Percentiles rank a stretch among this genome's conserved stretches.
phyloP scores from a whole-genome alignment of 92 coral and sea anemone genomes.

The Siderastrea radians region DNA sequence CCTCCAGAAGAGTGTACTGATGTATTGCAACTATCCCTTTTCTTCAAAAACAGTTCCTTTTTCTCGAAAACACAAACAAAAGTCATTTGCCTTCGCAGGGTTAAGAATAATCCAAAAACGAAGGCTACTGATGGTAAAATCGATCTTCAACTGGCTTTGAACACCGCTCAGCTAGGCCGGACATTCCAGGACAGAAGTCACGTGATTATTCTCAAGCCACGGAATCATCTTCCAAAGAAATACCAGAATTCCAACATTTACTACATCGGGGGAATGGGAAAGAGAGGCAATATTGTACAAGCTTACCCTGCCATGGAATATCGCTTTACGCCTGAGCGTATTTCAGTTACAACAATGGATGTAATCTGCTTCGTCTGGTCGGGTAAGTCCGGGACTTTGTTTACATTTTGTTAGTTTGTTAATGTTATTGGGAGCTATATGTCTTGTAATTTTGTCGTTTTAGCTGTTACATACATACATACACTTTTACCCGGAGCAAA shows the following conservation, averaged over 20 bases:
- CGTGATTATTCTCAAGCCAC: not conserved
- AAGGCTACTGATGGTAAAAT: slow-evolving; percentile 21
- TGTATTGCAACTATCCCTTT: too few species aligned
- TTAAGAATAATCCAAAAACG: too few species aligned
- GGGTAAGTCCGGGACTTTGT: slow-evolving; percentile 3
- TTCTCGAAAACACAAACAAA: too few species aligned
- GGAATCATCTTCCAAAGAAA: slow-evolving; percentile 29
- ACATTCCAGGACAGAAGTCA: not conserved
- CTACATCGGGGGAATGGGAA: too few species aligned
- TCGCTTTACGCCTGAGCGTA: slow-evolving; percentile 14
- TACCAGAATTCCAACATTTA: slow-evolving; percentile 2
- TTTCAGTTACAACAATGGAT: slow-evolving; percentile 39
- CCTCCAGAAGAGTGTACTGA: too few species aligned
- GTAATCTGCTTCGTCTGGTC: slow-evolving; percentile 46
- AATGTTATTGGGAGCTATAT: too few species aligned
- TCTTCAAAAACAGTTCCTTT: too few species aligned
- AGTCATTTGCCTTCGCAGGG: too few species aligned
- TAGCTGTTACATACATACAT: too few species aligned
- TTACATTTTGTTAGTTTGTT: too few species aligned
- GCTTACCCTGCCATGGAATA: slow-evolving; percentile 28
- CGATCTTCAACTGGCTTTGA: slow-evolving; percentile 38
- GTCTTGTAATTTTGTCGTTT: too few species aligned
- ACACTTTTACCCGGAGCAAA: too few species aligned
- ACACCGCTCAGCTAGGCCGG: slow-evolving; percentile 48
- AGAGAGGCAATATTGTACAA: slow-evolving; percentile 50